Base-by-base conservation (phyloP, 2,797 vertebrate genomes). In the Lateolabrax maculatus region DNA sequence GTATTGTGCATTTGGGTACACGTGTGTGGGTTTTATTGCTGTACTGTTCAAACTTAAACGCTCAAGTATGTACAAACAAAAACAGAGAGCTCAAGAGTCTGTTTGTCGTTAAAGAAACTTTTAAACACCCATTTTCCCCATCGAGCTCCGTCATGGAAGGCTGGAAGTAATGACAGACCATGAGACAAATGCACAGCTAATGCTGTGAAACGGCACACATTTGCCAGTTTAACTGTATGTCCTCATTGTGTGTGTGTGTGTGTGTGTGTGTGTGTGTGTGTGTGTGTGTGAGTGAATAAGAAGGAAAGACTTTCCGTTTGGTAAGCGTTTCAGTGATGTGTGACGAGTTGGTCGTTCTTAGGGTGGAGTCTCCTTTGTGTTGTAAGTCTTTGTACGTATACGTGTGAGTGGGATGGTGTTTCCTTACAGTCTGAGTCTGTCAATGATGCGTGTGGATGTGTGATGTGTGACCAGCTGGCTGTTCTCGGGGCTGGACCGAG, bases 381-480 rank as follows among this genome's bases (percentile, higher is more conserved):
- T 69, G 2, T 36, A 21, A 48, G 52, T 56, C 27, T 70, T 34
- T 60, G 60, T 75, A 49, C 34, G 11, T 58, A 55, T 46, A 49
- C 29, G 13, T 58, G 58, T 46, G 67, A 71, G 44, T 53, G 55
- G 23, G 71, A 36, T 12, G 57, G 39, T 70, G 68, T 80, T 79
- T 80, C 58, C 63, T 68, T 75, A 21, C 48, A 64, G 49, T 68
- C 29, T 52, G 25, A 64, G 69, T 58, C 46, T 65, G 60, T 83
- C 61, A 69, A 1, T 82, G 72, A 74, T 85, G 75, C 49, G 5
- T 68, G 67, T 25, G 34, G 29, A 46, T 77, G 60, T 84, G 82
- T 80, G 77, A 65, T 85, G 82, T 78, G 76, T 77, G 55, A 84
- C 84, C 86, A 75, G 66, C 75, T 87, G 81, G 79, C 83, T 74